Conservation (phyloP, 2,888 invertebrate genomes). For the Cenopis cana region DNA sequence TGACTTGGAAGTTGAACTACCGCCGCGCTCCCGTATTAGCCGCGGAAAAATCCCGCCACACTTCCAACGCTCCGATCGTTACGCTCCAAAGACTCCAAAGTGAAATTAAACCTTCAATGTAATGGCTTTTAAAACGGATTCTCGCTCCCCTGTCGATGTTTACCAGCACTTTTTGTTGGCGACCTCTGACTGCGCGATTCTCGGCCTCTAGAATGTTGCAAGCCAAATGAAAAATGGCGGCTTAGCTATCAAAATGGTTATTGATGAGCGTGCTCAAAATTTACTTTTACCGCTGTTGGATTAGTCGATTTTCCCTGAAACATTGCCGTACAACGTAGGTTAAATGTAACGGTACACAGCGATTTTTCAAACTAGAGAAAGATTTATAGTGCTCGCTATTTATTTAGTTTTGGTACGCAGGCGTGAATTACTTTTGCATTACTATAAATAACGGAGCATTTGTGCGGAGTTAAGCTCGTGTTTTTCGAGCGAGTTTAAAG, state of each 20-base stretch:
- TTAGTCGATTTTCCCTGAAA: constrained; percentile 57
- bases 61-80: constrained; percentile 72
- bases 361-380: constrained; percentile 39
- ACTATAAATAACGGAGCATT: constrained; percentile 32
- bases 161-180: constrained; percentile 69
- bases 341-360: constrained; percentile 37
- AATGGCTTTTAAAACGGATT: constrained; percentile 64
- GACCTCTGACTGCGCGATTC: constrained; percentile 70
- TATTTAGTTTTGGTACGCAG: constrained; percentile 36
- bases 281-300: constrained; percentile 74
- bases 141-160: constrained; percentile 65
- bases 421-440: constrained; percentile 36
- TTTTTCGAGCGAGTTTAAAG: constrained; percentile 14
- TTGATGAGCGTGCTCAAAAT: constrained; percentile 75
- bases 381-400: constrained; percentile 37
- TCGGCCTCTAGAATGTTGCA: constrained; percentile 65
- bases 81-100: constrained; percentile 59
- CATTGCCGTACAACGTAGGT: constrained; percentile 39
- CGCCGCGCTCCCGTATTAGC: constrained; percentile 62
- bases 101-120: constrained; percentile 72
- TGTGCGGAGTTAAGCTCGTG: neutral
- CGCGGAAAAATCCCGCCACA: constrained; percentile 63
- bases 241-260: constrained; percentile 79
- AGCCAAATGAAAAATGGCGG: constrained; percentile 78
- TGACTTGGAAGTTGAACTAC: constrained; percentile 82